Evolutionary conservation across 2,888 invertebrate genomes (phyloP).

Genomic region (Linyphia triangularis): DNA sequence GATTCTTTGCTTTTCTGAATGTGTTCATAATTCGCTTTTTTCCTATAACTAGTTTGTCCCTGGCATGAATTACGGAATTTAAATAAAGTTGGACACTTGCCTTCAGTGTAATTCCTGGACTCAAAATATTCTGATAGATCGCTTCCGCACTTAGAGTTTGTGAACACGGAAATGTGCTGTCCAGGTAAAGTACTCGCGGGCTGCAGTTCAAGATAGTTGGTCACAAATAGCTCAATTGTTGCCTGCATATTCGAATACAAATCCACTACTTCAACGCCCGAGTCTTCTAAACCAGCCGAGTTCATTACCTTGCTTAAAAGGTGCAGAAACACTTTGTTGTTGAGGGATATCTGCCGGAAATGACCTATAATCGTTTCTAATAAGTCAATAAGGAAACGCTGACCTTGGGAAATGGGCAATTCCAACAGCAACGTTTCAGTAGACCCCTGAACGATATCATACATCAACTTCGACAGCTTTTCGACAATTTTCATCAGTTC

Average conservation of each 20-base stretch:
- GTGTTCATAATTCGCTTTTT: neutral
- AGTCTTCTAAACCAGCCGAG: neutral
- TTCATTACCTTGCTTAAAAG: neutral
- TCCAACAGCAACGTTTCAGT: constrained; percentile 24
- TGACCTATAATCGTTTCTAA: constrained; percentile 22
- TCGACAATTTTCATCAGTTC: constrained; percentile 27
- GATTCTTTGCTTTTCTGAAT: neutral
- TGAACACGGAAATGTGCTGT: constrained; percentile 2
- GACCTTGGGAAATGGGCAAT: constrained; percentile 32
- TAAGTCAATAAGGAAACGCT: constrained; percentile 35
- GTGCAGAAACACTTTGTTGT: constrained; percentile 35
- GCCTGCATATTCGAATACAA: constrained; percentile 53
- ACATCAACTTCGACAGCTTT: constrained; percentile 40
- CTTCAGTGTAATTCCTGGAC: neutral
- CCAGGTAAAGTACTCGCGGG: neutral
- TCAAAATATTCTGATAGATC: constrained; percentile 27
- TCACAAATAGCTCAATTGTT: constrained; percentile 39
- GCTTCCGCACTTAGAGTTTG: constrained; percentile 2
- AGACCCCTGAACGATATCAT: constrained; percentile 26
- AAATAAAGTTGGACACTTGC: constrained; percentile 16
- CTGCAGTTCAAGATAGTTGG: constrained; percentile 29
- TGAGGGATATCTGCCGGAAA: constrained; percentile 41
- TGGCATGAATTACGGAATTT: constrained; percentile 47
- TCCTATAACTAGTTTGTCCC: constrained; percentile 11
- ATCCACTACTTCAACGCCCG: constrained; percentile 9